Percentiles rank a stretch among this genome's conserved stretches.
Evolutionary conservation across 2,888 invertebrate genomes (phyloP).

Genomic region (Conops quadrifasciatus): DNA sequence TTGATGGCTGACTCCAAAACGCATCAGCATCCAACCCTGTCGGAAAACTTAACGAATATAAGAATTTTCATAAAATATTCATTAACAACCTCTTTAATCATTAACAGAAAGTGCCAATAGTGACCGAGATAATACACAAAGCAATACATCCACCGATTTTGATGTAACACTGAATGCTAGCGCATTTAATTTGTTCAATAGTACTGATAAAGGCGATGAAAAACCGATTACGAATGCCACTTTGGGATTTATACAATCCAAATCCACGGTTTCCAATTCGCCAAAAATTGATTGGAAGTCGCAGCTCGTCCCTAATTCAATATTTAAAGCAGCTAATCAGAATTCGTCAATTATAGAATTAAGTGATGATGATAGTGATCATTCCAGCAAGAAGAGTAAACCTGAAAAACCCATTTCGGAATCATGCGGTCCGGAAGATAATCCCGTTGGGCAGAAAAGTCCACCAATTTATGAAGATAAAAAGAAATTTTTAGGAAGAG

Average conservation of each 20-base stretch:
- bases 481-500: slow-evolving; percentile 35
- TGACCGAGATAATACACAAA: slow-evolving; percentile 42
- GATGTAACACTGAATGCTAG: slow-evolving; percentile 50
- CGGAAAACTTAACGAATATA: no score
- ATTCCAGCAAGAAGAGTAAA: slow-evolving; percentile 56
- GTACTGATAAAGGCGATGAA: slow-evolving; percentile 37
- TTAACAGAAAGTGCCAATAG: slow-evolving; percentile 55
- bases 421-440: slow-evolving; percentile 56
- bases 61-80: no score
- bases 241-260: slow-evolving; percentile 57
- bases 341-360: slow-evolving; percentile 66
- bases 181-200: slow-evolving; percentile 34
- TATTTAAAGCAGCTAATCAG: slow-evolving; percentile 64
- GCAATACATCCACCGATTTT: slow-evolving; percentile 50
- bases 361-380: slow-evolving; percentile 55
- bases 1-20: no score
- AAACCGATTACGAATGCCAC: slow-evolving; percentile 51
- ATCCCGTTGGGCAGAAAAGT: not conserved
- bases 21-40: no score
- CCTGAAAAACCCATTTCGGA: slow-evolving; percentile 56
- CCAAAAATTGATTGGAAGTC: slow-evolving; percentile 64
- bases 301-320: slow-evolving; percentile 64
- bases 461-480: slow-evolving; percentile 18
- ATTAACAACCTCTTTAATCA: no score
- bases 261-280: slow-evolving; percentile 57